A percentile compares a stretch with the other conserved stretches of the same genome.
These are phyloP conservation scores for Chloroclysta siterata DNA, from an alignment of 2,888 invertebrate genomes.

Conservation along the genomic window DNA sequence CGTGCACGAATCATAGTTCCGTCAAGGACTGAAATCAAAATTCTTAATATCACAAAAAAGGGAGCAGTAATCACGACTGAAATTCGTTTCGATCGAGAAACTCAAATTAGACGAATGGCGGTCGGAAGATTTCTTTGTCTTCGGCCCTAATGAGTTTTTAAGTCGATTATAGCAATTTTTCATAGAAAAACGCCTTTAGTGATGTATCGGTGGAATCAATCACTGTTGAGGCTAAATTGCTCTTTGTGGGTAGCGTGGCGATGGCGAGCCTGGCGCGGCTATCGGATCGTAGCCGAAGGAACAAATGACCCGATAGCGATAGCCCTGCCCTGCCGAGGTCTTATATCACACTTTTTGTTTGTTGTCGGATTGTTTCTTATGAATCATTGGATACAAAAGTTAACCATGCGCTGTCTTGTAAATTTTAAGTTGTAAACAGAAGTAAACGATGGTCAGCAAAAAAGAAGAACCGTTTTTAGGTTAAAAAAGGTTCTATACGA, in stretches of 20 bases:
- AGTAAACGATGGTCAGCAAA: background rate
- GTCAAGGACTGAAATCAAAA: constrained; percentile 37
- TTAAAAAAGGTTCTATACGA: constrained; percentile 15
- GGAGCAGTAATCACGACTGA: constrained; percentile 73
- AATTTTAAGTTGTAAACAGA: constrained; percentile 10
- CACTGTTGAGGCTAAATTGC: constrained; percentile 79
- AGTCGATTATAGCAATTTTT: constrained; percentile 85
- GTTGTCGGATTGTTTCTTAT: constrained; percentile 25
- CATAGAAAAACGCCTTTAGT: constrained; percentile 85
- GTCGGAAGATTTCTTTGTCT: constrained; percentile 82
- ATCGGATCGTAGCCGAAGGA: constrained; percentile 64
- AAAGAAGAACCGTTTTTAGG: constrained; percentile 7
- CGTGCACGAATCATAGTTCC: constrained; percentile 31
- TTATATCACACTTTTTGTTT: constrained; percentile 29
- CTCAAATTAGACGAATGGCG: constrained; percentile 82
- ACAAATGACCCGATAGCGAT: constrained; percentile 61
- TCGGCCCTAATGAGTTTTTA: constrained; percentile 84
- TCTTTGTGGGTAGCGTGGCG: constrained; percentile 56
- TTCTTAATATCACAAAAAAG: constrained; percentile 61
- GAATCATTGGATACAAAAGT: constrained; percentile 23
- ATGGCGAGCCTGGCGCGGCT: constrained; percentile 39
- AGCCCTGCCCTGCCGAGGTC: constrained; percentile 20
- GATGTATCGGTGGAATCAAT: constrained; percentile 84
- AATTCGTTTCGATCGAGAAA: constrained; percentile 81
- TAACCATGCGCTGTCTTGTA: constrained; percentile 13